These are phyloP conservation scores for Stichodactyla helianthus DNA, from an alignment of 64 coral and sea anemone species.

Conservation along the genomic window DNA sequence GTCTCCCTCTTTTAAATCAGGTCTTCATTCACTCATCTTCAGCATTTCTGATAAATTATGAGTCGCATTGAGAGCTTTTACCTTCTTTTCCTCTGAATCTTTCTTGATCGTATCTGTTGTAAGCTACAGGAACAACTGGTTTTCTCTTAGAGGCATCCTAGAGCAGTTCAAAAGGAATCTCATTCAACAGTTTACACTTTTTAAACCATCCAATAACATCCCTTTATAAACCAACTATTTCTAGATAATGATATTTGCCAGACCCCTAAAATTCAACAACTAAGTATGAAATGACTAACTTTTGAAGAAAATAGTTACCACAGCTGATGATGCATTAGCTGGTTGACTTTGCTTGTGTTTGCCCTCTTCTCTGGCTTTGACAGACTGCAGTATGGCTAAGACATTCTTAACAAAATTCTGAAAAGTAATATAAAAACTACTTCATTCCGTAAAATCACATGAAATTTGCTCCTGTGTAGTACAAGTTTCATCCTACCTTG, in stretches of 20 bases:
- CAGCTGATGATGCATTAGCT: not conserved
- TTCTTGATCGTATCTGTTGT: conserved; percentile 98
- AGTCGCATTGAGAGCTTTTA: not conserved
- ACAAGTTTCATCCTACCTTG: conserved; percentile 52
- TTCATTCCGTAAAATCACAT: no score
- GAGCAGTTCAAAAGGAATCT: not conserved
- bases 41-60: not conserved
- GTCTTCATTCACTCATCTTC: no score
- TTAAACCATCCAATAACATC: no score
- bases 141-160: conserved; percentile 72
- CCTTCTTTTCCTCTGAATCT: conserved; percentile 99
- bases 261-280: no score
- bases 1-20: no score
- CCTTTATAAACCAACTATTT: no score
- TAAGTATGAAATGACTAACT: no score
- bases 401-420: conserved; percentile 89
- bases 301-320: not conserved
- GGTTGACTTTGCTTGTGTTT: conserved; percentile 72
- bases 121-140: conserved; percentile 75
- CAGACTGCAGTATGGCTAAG: conserved; percentile 90
- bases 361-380: conserved; percentile 92
- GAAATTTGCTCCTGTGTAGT: not conserved
- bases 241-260: no score
- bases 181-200: no score
- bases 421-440: not conserved